Conservation (phyloP, 1,140 invertebrate species). For the Drosophila fuyamai region DNA sequence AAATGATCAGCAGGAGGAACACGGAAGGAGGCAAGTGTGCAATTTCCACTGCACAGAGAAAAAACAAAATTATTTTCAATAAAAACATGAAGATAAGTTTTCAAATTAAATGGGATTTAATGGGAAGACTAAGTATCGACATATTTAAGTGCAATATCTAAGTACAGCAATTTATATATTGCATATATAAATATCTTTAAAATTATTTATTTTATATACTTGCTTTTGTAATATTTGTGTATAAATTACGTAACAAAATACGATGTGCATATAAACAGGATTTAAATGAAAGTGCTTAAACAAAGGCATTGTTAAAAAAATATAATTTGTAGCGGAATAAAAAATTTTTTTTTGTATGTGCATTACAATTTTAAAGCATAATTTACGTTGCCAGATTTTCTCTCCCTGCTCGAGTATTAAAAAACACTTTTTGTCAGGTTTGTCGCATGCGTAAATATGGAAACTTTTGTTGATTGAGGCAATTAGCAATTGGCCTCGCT, state of each 20-base stretch:
- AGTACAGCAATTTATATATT: too few species aligned
- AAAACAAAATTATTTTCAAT: neutral
- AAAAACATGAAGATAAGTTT: too few species aligned
- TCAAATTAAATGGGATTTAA: too few species aligned
- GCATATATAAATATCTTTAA: too few species aligned
- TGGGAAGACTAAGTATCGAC: too few species aligned
- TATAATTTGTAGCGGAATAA: too few species aligned
- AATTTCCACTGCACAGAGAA: conserved; percentile 17
- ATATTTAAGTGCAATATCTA: too few species aligned
- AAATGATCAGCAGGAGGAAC: conserved; percentile 45
- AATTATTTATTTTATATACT: too few species aligned
- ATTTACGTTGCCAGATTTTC: neutral
- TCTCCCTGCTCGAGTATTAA: conserved; percentile 27
- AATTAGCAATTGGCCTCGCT: conserved; percentile 74
- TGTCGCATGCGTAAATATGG: conserved; percentile 38
- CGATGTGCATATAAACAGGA: neutral
- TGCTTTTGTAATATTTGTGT: too few species aligned
- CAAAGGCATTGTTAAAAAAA: too few species aligned
- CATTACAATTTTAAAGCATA: neutral
- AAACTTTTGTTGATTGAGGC: conserved; percentile 75
- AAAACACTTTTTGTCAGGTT: conserved; percentile 38
- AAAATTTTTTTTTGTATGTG: too few species aligned
- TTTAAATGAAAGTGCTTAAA: neutral
- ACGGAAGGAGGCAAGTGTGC: conserved; percentile 30
- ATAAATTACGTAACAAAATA: too few species aligned